Evolutionary conservation across 2,113 vertebrate species (phyloP).

Genomic region (Dasyurus viverrinus): DNA sequence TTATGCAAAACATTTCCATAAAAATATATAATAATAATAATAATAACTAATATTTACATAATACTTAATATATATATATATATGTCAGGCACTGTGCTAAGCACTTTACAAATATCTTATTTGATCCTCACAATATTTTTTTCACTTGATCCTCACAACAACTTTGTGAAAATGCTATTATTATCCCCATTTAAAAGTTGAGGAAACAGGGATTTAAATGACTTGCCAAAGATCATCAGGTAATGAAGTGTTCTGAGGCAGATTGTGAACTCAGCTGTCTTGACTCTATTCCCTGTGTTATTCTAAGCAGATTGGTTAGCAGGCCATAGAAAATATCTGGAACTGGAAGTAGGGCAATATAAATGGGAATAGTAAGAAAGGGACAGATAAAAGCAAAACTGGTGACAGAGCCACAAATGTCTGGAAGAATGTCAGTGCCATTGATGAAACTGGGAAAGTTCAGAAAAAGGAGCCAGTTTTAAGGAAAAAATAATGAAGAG

Average conservation of each 20-base stretch:
- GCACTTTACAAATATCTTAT: too few species aligned
- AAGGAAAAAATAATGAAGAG: not conserved
- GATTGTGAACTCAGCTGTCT: not conserved
- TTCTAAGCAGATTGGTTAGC: not conserved
- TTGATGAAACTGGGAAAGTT: not conserved
- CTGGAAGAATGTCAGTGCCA: not conserved
- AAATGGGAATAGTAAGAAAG: not conserved
- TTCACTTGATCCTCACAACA: not conserved
- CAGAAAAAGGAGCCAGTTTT: not conserved
- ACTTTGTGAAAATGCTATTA: not conserved
- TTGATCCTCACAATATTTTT: too few species aligned
- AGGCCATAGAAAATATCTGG: not conserved
- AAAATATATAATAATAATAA: too few species aligned
- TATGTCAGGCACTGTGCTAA: too few species aligned
- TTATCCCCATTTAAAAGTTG: not conserved
- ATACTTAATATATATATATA: too few species aligned
- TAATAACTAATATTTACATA: too few species aligned
- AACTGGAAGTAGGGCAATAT: not conserved
- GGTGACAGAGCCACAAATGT: not conserved
- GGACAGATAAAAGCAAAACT: not conserved
- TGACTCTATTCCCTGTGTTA: not conserved
- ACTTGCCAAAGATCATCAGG: not conserved
- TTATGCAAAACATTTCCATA: too few species aligned
- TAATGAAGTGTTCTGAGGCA: not conserved
- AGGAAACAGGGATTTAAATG: not conserved